Conservation (phyloP, 2,797 vertebrate genomes). For the Knipowitschia caucasica region DNA sequence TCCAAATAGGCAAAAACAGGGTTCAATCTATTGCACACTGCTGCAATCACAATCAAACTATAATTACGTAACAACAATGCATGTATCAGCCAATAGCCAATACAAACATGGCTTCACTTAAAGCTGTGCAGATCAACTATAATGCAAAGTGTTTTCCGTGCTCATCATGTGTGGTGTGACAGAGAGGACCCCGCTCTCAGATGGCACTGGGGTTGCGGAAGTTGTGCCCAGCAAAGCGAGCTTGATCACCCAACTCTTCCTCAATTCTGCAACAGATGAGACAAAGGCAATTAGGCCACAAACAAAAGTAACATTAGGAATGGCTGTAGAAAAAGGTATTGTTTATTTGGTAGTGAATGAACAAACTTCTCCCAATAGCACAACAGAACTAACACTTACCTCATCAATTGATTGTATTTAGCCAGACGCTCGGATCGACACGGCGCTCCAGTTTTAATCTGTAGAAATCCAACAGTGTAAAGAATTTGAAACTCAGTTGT, state of each 20-base stretch:
- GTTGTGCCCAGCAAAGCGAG: slow-evolving; percentile 90
- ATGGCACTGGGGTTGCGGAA: slow-evolving; percentile 91
- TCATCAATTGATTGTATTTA: slow-evolving; percentile 95
- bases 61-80: neutral
- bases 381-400: slow-evolving; percentile 71
- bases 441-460: slow-evolving; percentile 94
- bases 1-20: neutral
- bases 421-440: slow-evolving; percentile 92
- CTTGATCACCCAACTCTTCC: slow-evolving; percentile 89
- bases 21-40: neutral
- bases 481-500: too few relatives aligned
- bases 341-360: too few relatives aligned
- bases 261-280: slow-evolving; percentile 81
- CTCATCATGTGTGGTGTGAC: neutral
- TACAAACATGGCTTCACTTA: neutral
- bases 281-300: slow-evolving; percentile 7
- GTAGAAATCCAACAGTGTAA: slow-evolving; percentile 16
- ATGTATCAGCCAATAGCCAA: neutral
- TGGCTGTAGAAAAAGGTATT: neutral
- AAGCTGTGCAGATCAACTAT: neutral
- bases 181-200: slow-evolving; percentile 56
- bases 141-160: neutral
- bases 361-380: too few relatives aligned
- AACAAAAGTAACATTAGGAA: neutral
- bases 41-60: neutral